These are phyloP conservation scores for Himalopsyche kuldschensis DNA, from an alignment of 2,888 invertebrate genomes.

Conservation along the genomic window DNA sequence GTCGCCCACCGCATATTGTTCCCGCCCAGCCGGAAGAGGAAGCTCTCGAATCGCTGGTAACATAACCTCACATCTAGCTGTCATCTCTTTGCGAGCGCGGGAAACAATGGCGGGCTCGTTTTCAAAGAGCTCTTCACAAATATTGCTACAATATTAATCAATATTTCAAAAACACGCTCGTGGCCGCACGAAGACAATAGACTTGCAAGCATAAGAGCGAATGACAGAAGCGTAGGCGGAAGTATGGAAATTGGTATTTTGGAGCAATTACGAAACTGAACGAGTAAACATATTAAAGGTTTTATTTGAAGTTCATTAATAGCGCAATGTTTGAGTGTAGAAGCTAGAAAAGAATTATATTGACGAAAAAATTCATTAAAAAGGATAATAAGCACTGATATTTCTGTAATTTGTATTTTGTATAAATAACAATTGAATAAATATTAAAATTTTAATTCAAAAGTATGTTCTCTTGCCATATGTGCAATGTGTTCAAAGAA, in stretches of 20 bases:
- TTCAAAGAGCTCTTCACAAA: slow-evolving; percentile 50
- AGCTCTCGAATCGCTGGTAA: not conserved
- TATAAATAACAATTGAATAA: too few species aligned
- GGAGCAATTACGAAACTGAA: not conserved
- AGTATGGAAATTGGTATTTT: not conserved
- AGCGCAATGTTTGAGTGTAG: too few species aligned
- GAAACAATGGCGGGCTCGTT: slow-evolving; percentile 40
- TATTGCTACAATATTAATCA: slow-evolving; percentile 63
- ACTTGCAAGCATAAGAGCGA: not conserved
- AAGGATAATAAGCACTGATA: too few species aligned
- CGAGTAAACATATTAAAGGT: too few species aligned
- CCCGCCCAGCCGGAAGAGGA: slow-evolving; percentile 26
- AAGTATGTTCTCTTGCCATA: too few species aligned
- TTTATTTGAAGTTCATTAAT: too few species aligned
- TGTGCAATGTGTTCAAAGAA: too few species aligned
- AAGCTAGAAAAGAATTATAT: too few species aligned
- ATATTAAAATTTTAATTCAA: too few species aligned
- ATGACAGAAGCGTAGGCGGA: slow-evolving; percentile 3
- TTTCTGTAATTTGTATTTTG: too few species aligned
- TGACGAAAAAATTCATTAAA: too few species aligned
- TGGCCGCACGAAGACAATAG: slow-evolving; percentile 17
- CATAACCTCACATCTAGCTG: not conserved
- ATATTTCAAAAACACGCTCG: slow-evolving; percentile 58
- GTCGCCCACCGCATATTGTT: not conserved
- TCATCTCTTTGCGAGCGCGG: slow-evolving; percentile 44